Percentiles rank a stretch among this genome's conserved stretches.
These are phyloP conservation scores for Bombyx huttoni DNA, from an alignment of 2,888 invertebrate species.

Conservation along the genomic window DNA sequence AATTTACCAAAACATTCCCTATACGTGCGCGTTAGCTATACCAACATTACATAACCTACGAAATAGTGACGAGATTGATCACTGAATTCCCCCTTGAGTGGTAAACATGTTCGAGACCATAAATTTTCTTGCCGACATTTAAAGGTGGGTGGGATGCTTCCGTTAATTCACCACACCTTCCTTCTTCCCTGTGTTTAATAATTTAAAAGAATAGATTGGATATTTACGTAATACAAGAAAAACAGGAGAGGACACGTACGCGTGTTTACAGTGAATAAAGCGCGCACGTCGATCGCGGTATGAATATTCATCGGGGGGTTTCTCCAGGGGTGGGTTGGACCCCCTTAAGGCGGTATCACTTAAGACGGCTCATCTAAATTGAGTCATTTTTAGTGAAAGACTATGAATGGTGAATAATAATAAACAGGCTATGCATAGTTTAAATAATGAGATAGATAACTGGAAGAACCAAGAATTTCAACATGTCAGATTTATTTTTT, in stretches of 20 bases:
- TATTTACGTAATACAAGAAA: constrained; percentile 46
- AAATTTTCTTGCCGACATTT: constrained; percentile 9
- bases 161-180: constrained; percentile 3
- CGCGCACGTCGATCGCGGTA: constrained; percentile 46
- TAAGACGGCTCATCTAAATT: not conserved
- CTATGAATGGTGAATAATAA: too few relatives aligned
- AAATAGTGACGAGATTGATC: constrained; percentile 6
- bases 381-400: too few relatives aligned
- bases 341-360: constrained; percentile 7
- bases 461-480: too few relatives aligned
- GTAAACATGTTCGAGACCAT: constrained; percentile 8
- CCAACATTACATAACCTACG: constrained; percentile 3
- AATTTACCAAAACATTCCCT: too few relatives aligned
- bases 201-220: constrained; percentile 17
- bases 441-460: too few relatives aligned
- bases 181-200: constrained; percentile 4
- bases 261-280: constrained; percentile 55
- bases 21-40: not conserved
- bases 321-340: constrained; percentile 1
- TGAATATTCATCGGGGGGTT: constrained; percentile 48
- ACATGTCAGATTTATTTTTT: too few relatives aligned
- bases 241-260: constrained; percentile 49
- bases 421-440: too few relatives aligned
- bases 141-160: constrained; percentile 6
- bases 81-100: constrained; percentile 10